Evolutionary conservation across 2,888 invertebrate species (phyloP).

Genomic region (Noctua pronuba): DNA sequence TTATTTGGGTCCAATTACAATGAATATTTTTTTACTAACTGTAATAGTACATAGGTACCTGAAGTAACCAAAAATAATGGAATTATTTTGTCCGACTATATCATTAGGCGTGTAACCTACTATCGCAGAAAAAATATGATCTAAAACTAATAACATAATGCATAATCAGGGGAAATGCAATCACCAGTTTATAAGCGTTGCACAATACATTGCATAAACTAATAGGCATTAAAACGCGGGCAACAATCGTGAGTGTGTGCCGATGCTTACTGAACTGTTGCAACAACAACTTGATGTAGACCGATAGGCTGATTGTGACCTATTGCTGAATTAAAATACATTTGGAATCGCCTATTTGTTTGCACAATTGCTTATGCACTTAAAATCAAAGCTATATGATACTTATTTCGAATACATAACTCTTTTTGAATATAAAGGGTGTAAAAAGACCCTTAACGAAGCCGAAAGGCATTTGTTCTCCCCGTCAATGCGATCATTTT

Average conservation of each 20-base stretch:
- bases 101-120: not conserved
- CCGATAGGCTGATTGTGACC: slow-evolving; percentile 22
- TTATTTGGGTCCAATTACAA: not conserved
- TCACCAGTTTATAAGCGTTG: slow-evolving; percentile 36
- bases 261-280: slow-evolving; percentile 38
- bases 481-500: too few species aligned
- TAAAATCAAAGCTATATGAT: not conserved
- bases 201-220: slow-evolving; percentile 62
- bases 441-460: too few species aligned
- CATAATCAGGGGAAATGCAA: slow-evolving; percentile 18
- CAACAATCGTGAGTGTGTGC: slow-evolving; percentile 35
- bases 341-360: slow-evolving; percentile 13
- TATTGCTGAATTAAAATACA: slow-evolving; percentile 31
- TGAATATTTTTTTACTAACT: not conserved
- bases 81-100: not conserved
- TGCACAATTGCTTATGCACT: not conserved
- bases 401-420: not conserved
- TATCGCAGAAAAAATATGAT: not conserved
- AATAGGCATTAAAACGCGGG: slow-evolving; percentile 38
- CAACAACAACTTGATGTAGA: slow-evolving; percentile 28
- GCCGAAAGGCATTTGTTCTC: too few species aligned
- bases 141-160: not conserved
- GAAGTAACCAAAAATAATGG: not conserved
- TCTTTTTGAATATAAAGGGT: too few species aligned
- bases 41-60: too few species aligned